These are phyloP conservation scores for Amphimedon queenslandica DNA, from an alignment of 37 sponge, comb jelly and placozoan species.

Conservation along the genomic window DNA sequence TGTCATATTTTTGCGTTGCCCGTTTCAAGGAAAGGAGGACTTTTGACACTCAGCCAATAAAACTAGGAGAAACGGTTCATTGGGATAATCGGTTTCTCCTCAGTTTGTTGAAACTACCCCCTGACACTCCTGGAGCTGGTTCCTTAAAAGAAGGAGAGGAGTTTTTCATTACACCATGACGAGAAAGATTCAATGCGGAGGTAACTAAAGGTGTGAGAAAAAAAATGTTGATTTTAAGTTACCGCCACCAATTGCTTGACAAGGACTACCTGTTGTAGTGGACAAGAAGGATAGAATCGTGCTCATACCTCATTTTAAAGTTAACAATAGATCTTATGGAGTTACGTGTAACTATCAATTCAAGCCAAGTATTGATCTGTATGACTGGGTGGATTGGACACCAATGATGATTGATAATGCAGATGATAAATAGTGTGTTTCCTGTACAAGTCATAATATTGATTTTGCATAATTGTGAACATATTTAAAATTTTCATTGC, in stretches of 20 bases:
- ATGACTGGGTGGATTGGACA: no score
- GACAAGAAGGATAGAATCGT: slow-evolving; percentile 26
- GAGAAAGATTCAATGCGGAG: not conserved
- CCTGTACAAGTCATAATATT: no score
- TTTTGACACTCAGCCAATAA: not conserved
- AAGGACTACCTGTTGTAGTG: slow-evolving; percentile 53
- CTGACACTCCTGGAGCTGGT: not conserved
- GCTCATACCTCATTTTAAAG: slow-evolving; percentile 52
- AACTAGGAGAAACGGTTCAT: slow-evolving; percentile 30
- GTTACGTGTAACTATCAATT: slow-evolving; percentile 6
- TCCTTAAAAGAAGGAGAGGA: not conserved
- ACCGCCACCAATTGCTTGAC: slow-evolving; percentile 26
- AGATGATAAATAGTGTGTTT: no score
- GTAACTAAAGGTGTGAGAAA: slow-evolving; percentile 36
- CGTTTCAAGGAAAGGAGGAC: not conserved
- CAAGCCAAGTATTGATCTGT: slow-evolving; percentile 8
- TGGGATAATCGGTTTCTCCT: slow-evolving; percentile 64
- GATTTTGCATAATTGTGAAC: no score
- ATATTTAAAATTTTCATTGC: no score
- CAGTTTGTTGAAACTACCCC: not conserved
- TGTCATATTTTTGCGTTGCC: slow-evolving; percentile 3
- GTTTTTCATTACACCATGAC: slow-evolving; percentile 28
- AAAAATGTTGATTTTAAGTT: slow-evolving; percentile 2
- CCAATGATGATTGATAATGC: no score
- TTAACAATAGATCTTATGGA: slow-evolving; percentile 11